Percentiles rank a stretch among this genome's conserved stretches.
phyloP scores from a whole-genome alignment of 2,113 vertebrate species.

The Phaethon lepturus region DNA sequence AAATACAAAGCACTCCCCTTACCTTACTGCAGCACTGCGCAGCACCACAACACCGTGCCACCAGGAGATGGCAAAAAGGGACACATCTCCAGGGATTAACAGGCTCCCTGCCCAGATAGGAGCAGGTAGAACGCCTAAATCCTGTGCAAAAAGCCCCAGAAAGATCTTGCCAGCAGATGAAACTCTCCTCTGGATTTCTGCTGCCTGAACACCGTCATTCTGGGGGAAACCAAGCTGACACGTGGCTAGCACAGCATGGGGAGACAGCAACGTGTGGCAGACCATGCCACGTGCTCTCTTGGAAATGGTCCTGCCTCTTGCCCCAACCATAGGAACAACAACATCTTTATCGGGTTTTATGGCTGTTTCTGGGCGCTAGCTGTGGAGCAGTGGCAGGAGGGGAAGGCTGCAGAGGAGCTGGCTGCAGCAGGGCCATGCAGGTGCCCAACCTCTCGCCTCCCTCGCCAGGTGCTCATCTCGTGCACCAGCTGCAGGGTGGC shows the following conservation, averaged over 20 bases:
- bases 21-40: rapidly evolving
- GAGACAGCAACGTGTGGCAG: background rate
- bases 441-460: background rate
- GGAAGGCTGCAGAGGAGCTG: background rate
- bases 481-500: background rate
- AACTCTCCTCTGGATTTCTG: background rate
- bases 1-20: background rate
- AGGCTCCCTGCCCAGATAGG: background rate
- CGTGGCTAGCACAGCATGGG: rapidly evolving
- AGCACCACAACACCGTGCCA: rapidly evolving
- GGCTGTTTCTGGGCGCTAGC: background rate
- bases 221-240: background rate
- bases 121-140: background rate
- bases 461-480: background rate
- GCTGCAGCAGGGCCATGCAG: background rate
- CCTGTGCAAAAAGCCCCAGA: background rate
- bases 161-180: background rate
- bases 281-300: rapidly evolving
- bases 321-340: background rate
- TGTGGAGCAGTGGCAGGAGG: background rate
- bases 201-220: background rate
- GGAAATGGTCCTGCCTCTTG: background rate
- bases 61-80: background rate
- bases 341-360: background rate
- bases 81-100: background rate